Evolutionary conservation across 2,888 invertebrate genomes (phyloP).

Genomic region (Galeopsomyia nigrocyanea): DNA sequence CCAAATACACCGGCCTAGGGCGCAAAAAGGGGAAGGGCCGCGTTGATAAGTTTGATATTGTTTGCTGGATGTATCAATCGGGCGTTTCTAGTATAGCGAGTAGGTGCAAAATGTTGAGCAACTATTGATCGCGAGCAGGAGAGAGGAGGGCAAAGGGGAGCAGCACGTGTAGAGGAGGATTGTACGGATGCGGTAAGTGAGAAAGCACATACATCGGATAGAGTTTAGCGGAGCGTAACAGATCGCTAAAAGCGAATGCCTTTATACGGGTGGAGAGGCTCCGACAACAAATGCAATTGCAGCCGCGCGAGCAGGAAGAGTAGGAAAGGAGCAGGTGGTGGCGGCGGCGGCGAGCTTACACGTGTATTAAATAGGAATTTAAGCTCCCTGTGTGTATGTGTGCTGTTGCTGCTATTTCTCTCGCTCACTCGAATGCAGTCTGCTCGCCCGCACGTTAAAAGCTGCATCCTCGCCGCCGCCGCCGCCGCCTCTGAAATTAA

Average conservation of each 20-base stretch:
- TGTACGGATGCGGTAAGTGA: too few species aligned
- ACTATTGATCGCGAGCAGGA: too few species aligned
- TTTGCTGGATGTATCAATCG: too few species aligned
- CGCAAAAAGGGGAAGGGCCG: too few species aligned
- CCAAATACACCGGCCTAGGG: slow-evolving; percentile 17
- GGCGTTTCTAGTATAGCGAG: too few species aligned
- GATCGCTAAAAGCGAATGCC: slow-evolving; percentile 54
- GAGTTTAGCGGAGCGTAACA: slow-evolving; percentile 41
- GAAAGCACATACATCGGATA: slow-evolving; percentile 21
- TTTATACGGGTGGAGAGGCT: slow-evolving; percentile 50
- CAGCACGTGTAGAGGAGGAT: too few species aligned
- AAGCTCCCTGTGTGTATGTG: too few species aligned
- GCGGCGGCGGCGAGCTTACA: slow-evolving; percentile 2
- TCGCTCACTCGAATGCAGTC: neutral
- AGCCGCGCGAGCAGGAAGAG: neutral
- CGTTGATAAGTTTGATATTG: too few species aligned
- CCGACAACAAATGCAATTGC: slow-evolving; percentile 4
- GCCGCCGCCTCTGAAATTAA: slow-evolving; percentile 33
- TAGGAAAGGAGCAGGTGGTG: slow-evolving; percentile 6
- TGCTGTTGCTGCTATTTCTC: slow-evolving; percentile 10
- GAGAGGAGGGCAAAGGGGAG: neutral
- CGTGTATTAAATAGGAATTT: slow-evolving; percentile 34
- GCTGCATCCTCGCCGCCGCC: neutral
- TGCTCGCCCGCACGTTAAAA: slow-evolving; percentile 15
- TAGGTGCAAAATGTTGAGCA: too few species aligned